Evolutionary conservation across 30 jellyfish, hydroid and myxozoan genomes (phyloP).

Genomic region (Turritopsis dohrnii): DNA sequence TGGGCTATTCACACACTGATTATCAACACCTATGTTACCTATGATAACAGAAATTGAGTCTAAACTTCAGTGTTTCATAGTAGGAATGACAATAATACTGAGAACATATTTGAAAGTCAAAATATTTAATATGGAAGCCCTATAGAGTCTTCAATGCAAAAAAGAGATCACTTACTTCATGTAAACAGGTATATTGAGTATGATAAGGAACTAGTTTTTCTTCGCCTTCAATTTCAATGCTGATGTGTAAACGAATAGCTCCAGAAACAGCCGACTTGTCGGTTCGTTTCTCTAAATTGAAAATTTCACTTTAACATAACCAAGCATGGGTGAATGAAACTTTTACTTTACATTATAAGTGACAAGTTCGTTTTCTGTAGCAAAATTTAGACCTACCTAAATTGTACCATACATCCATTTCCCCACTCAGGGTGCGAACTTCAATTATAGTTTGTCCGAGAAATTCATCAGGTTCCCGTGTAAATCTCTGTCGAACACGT

Average conservation of each 20-base stretch:
- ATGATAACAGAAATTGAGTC: no score
- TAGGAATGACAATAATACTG: no score
- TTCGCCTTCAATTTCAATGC: conserved; percentile 96
- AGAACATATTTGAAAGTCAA: no score
- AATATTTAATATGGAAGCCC: background rate
- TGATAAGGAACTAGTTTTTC: conserved; percentile 96
- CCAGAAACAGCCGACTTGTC: conserved; percentile 96
- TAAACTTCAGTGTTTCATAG: no score
- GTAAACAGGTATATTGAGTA: conserved; percentile 92
- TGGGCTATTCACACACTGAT: no score
- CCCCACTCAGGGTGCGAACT: conserved; percentile 96
- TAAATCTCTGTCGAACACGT: conserved; percentile 82
- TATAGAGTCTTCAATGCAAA: background rate
- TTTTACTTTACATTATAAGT: no score
- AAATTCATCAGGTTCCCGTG: conserved; percentile 97
- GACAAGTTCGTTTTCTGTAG: no score
- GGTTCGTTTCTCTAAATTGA: conserved; percentile 83
- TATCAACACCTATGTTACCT: no score
- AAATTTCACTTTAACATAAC: no score
- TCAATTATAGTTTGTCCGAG: conserved; percentile 95
- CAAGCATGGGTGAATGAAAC: no score
- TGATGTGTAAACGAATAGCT: conserved; percentile 83
- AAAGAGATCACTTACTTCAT: conserved; percentile 56
- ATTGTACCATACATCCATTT: conserved; percentile 99
- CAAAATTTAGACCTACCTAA: conserved; percentile 73